phyloP scores from a whole-genome alignment of 92 coral and sea anemone species.

The Virgularia gustaviana region DNA sequence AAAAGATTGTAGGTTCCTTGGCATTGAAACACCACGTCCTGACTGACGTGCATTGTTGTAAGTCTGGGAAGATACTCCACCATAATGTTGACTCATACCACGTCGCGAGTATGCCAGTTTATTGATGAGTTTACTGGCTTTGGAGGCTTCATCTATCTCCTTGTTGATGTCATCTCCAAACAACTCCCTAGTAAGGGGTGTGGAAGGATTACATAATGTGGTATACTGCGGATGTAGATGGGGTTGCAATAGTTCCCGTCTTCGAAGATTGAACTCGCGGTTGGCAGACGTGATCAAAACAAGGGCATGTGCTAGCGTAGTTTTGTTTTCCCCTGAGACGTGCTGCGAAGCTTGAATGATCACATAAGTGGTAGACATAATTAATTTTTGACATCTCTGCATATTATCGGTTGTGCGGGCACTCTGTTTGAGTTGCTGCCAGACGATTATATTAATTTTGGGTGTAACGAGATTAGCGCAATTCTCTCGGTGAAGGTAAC shows the following conservation, averaged over 20 bases:
- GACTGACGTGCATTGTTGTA: neutral
- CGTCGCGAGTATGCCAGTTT: conserved; percentile 21
- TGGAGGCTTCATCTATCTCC: conserved; percentile 43
- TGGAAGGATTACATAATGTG: conserved; percentile 42
- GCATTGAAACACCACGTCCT: conserved; percentile 23
- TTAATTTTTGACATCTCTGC: conserved; percentile 20
- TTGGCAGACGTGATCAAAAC: conserved; percentile 39
- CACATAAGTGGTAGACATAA: conserved; percentile 28
- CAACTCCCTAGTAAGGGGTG: conserved; percentile 45
- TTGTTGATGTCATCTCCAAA: conserved; percentile 56
- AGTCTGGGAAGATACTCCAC: neutral
- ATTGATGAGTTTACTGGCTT: conserved; percentile 43
- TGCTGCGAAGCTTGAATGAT: conserved; percentile 37
- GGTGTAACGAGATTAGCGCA: conserved; percentile 29
- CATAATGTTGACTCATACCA: conserved; percentile 41
- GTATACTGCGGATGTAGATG: conserved; percentile 41
- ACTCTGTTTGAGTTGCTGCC: conserved; percentile 47
- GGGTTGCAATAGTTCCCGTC: conserved; percentile 40
- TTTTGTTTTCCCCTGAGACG: conserved; percentile 38
- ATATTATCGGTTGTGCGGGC: conserved; percentile 19
- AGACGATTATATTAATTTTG: conserved; percentile 48
- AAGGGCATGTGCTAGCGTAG: conserved; percentile 37
- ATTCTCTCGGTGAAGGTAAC: neutral
- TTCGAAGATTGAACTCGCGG: conserved; percentile 36
- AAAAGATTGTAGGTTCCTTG: conserved; percentile 34